Percentiles rank a stretch among this genome's conserved stretches.
These are phyloP conservation scores for Alectoris magna DNA, from an alignment of 2,797 vertebrate genomes.

Conservation along the genomic window DNA sequence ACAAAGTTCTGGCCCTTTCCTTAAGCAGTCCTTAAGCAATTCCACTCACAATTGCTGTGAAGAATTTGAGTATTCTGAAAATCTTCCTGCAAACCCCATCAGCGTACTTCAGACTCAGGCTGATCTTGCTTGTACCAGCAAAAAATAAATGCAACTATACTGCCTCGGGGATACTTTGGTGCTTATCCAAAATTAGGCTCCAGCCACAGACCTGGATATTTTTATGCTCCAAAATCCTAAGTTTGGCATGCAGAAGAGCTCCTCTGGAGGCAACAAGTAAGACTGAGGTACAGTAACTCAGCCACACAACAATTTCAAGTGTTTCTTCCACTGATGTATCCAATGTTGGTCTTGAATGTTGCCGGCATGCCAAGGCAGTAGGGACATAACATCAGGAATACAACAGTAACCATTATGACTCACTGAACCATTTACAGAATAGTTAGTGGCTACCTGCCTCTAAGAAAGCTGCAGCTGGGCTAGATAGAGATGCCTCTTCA, in stretches of 20 bases:
- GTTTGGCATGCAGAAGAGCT: not conserved
- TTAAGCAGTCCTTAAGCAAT: not conserved
- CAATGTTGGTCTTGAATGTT: not conserved
- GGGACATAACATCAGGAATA: not conserved
- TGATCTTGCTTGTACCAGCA: not conserved
- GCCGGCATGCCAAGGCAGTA: not conserved
- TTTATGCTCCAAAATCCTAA: not conserved
- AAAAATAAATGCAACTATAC: not conserved
- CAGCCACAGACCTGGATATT: not conserved
- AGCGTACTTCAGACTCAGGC: not conserved
- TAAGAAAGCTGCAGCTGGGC: not conserved
- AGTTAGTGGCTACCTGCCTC: not conserved
- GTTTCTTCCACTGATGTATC: not conserved
- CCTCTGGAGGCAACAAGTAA: not conserved
- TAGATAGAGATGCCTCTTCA: not conserved
- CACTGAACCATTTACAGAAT: not conserved
- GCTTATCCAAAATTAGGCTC: not conserved
- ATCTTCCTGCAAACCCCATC: not conserved
- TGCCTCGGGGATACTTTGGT: not conserved
- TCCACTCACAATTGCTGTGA: not conserved
- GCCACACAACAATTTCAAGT: not conserved
- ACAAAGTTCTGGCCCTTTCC: slow-evolving; percentile 17
- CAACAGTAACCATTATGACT: not conserved
- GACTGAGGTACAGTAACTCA: not conserved
- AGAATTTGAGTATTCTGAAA: not conserved